Evolutionary conservation across 2,113 vertebrate genomes (phyloP).

Genomic region (Formicarius rufipectus): DNA sequence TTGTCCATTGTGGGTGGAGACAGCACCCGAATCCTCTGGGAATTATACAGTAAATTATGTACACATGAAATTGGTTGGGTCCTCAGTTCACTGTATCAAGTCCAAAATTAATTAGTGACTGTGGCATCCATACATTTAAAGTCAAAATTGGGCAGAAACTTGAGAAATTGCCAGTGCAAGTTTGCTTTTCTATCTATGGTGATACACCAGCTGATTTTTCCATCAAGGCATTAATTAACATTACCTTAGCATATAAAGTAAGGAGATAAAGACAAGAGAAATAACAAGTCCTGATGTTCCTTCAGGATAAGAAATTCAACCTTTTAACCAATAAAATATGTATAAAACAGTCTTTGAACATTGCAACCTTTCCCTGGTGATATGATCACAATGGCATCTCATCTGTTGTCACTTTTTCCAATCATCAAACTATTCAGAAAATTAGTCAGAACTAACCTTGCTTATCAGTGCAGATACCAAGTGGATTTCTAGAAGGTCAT

Average conservation of each 20-base stretch:
- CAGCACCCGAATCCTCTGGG: background rate
- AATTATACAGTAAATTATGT: background rate
- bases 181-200: background rate
- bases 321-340: conserved; percentile 65
- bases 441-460: background rate
- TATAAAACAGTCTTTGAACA: conserved; percentile 53
- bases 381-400: background rate
- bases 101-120: background rate
- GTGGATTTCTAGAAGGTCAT: background rate
- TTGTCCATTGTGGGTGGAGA: background rate
- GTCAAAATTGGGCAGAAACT: background rate
- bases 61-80: background rate
- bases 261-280: conserved; percentile 46
- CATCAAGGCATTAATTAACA: conserved; percentile 61
- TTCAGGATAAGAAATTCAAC: conserved; percentile 65
- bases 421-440: conserved; percentile 30
- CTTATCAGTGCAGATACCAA: background rate
- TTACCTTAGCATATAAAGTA: conserved; percentile 39
- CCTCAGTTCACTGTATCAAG: background rate
- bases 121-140: background rate
- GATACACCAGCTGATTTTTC: conserved; percentile 40
- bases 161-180: background rate
- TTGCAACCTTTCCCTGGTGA: conserved; percentile 1
- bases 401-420: conserved; percentile 34
- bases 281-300: conserved; percentile 45